phyloP scores from a whole-genome alignment of 2,797 vertebrate genomes.

The Myotis daubentonii region DNA sequence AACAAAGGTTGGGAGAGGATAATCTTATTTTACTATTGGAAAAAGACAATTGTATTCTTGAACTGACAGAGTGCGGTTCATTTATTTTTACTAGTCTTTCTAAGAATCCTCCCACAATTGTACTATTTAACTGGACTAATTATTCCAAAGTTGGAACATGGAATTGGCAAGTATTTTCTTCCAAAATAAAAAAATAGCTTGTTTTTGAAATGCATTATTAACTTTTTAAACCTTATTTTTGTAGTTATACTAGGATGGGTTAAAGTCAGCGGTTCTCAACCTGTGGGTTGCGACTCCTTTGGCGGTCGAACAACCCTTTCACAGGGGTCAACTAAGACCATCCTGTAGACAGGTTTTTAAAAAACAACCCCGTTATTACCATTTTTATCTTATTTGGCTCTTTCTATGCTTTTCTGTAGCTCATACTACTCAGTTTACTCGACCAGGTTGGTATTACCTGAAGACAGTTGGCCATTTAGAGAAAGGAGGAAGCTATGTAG shows the following conservation, averaged over 20 bases:
- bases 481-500: constrained; percentile 94
- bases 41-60: neutral
- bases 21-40: neutral
- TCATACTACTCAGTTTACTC: constrained; percentile 95
- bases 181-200: constrained; percentile 18
- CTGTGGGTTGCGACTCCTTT: too few relatives aligned
- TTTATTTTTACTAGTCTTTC: constrained; percentile 16
- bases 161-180: neutral
- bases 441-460: constrained; percentile 96
- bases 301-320: too few relatives aligned
- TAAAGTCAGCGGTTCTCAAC: neutral
- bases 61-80: neutral
- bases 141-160: constrained; percentile 2
- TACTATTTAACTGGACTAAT: neutral
- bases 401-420: constrained; percentile 85
- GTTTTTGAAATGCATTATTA: constrained; percentile 28
- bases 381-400: constrained; percentile 28
- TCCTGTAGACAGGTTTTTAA: neutral
- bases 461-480: constrained; percentile 92
- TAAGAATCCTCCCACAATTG: neutral
- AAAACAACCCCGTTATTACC: accelerated
- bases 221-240: neutral
- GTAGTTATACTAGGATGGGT: neutral
- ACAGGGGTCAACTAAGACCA: too few relatives aligned
- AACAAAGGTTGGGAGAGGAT: neutral